A percentile compares a stretch with the other conserved stretches of the same genome.
These are phyloP conservation scores for Eunapius fragilis DNA, from an alignment of 37 sponge, comb jelly and placozoan genomes.

Conservation along the genomic window DNA sequence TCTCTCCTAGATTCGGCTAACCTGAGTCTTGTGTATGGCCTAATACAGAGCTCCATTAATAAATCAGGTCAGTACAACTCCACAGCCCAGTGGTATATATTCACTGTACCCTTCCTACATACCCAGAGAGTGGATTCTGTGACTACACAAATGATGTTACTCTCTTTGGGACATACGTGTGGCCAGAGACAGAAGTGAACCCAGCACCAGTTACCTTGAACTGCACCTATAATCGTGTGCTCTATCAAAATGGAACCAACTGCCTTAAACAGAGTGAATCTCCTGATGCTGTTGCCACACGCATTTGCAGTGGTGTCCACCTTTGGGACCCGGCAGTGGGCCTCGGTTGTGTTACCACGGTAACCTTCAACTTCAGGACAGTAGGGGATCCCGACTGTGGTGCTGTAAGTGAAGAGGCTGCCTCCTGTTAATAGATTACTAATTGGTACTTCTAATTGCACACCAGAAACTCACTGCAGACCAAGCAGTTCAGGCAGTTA, in stretches of 20 bases:
- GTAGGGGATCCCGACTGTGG: background rate
- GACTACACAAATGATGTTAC: slow-evolving; percentile 9
- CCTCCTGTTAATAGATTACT: background rate
- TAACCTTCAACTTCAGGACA: slow-evolving; percentile 1
- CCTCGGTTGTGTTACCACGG: slow-evolving; percentile 8
- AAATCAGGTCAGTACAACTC: background rate
- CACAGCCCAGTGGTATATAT: too few species aligned
- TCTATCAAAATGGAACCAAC: background rate
- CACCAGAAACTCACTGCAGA: background rate
- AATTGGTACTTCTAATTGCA: background rate
- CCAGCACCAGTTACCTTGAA: background rate
- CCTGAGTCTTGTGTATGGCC: background rate
- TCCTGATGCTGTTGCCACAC: background rate
- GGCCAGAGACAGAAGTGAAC: slow-evolving; percentile 30
- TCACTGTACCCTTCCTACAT: background rate
- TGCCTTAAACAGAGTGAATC: background rate
- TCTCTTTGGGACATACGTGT: slow-evolving; percentile 16
- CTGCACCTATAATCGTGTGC: background rate
- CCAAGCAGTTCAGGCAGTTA: background rate
- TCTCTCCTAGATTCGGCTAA: background rate
- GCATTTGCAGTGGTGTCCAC: background rate
- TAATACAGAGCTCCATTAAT: background rate
- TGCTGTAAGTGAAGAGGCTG: background rate
- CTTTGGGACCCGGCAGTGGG: slow-evolving; percentile 20
- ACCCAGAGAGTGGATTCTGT: slow-evolving; percentile 33